These are phyloP conservation scores for Rhynchotus rufescens DNA, from an alignment of 2,797 vertebrate genomes.

Conservation along the genomic window DNA sequence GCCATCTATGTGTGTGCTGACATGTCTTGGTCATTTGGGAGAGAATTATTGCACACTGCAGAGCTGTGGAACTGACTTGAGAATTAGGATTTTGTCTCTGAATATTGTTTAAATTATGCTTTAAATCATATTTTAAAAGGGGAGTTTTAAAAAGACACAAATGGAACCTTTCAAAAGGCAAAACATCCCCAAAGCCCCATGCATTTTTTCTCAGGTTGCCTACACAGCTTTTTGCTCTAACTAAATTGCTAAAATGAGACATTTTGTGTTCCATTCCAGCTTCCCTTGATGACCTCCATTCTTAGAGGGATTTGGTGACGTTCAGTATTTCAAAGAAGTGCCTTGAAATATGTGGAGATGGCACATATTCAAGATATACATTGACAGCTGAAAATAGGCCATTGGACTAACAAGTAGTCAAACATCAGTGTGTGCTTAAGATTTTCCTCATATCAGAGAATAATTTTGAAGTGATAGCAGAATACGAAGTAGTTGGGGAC, in stretches of 20 bases:
- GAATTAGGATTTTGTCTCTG: neutral
- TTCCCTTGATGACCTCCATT: neutral
- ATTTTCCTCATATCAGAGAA: neutral
- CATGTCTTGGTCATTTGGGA: neutral
- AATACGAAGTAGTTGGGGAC: neutral
- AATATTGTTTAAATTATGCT: neutral
- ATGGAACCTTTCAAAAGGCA: neutral
- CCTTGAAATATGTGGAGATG: neutral
- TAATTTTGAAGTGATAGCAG: neutral
- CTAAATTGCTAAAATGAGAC: neutral
- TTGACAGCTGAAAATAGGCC: neutral
- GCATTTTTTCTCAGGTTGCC: neutral
- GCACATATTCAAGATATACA: neutral
- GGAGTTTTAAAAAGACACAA: neutral
- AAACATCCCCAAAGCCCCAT: neutral
- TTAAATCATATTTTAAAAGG: neutral
- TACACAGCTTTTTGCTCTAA: neutral
- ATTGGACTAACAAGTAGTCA: neutral
- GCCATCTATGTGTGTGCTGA: neutral
- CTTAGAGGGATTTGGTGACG: neutral
- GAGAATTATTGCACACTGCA: neutral
- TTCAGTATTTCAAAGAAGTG: neutral
- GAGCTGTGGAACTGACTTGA: neutral
- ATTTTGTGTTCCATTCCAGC: neutral
- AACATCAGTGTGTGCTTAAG: fast-evolving